phyloP scores from a whole-genome alignment of 1,140 invertebrate genomes.

The Ladona fulva region DNA sequence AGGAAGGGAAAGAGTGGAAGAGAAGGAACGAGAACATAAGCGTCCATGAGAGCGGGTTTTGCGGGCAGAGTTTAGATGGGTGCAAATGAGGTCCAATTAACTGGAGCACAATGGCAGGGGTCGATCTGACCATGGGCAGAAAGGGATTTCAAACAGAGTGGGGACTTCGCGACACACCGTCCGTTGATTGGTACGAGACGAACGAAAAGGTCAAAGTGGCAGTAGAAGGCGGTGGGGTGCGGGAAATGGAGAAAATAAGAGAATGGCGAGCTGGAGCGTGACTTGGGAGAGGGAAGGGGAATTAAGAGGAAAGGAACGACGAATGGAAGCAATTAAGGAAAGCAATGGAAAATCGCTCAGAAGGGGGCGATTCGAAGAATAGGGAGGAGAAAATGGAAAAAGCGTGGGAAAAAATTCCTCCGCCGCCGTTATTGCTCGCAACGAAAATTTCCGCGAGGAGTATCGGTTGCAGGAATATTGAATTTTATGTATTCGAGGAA shows the following conservation, averaged over 20 bases:
- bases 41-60: not conserved
- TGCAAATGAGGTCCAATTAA: slow-evolving; percentile 9
- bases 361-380: too few relatives aligned
- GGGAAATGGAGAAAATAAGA: not conserved
- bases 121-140: not conserved
- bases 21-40: not conserved
- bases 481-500: too few relatives aligned
- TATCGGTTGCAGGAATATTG: too few relatives aligned
- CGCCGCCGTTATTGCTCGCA: too few relatives aligned
- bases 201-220: not conserved
- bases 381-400: too few relatives aligned
- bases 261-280: too few relatives aligned
- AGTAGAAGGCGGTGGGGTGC: not conserved
- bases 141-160: not conserved
- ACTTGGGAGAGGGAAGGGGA: too few relatives aligned
- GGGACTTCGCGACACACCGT: not conserved
- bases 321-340: too few relatives aligned
- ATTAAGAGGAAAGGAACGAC: too few relatives aligned
- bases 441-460: too few relatives aligned
- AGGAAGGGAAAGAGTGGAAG: not conserved
- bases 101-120: not conserved
- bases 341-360: too few relatives aligned
- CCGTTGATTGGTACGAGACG: not conserved
- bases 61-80: not conserved
- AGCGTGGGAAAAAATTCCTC: too few relatives aligned